Evolutionary conservation across 1,140 invertebrate genomes (phyloP), one percentile per base, ranked within the genome.

Genomic region (Drosophila seguyi): DNA sequence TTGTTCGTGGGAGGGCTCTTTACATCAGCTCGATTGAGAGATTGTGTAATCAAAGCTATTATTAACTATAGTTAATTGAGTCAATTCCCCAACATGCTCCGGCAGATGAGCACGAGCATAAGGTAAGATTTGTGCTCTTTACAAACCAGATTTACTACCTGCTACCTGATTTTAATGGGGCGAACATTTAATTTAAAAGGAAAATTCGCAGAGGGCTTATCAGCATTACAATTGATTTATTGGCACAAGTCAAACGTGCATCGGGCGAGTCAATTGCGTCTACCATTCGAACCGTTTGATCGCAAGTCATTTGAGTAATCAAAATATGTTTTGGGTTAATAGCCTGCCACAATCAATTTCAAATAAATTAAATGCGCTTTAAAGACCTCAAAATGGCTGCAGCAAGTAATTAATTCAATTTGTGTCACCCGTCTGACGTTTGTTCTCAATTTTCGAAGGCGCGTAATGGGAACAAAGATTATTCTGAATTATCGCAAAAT

Each of bases 161-260:
- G 18, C 16, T 16, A 47, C 41, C 50, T 53, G 6, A 36, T 27
- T 44, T 69, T 48, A 44, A 52, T 68, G 60, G 45, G 18, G 18
- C 20, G 0, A 18, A 11, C 18, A 56, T 56, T 22, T 36, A 18
- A 59, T 25, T 55, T 53, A 57, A 78, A 74, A 65, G 65, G 27
- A 45, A 81, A 71, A 8, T 25, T 34, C 31, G 63, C 47, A 50
- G 29, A 3, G 31, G 13, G 45, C 60, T 76, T 87, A 86, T 86
- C 83, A 50, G 22, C 48, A 61, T 52, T 75, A 45, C 56, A 87
- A 55, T 65, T 86, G 75, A 87, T 87, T 88, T 71, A 87, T 84
- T 84, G 52, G 44, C 25, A 13, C 50, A 66, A 66, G 61, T 67
- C 53, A 79, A 88, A 52, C 42, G 67, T 55, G 48, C 68, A 59